Base-by-base conservation (phyloP, 2,797 vertebrate species). In the Diplodus sargus region DNA sequence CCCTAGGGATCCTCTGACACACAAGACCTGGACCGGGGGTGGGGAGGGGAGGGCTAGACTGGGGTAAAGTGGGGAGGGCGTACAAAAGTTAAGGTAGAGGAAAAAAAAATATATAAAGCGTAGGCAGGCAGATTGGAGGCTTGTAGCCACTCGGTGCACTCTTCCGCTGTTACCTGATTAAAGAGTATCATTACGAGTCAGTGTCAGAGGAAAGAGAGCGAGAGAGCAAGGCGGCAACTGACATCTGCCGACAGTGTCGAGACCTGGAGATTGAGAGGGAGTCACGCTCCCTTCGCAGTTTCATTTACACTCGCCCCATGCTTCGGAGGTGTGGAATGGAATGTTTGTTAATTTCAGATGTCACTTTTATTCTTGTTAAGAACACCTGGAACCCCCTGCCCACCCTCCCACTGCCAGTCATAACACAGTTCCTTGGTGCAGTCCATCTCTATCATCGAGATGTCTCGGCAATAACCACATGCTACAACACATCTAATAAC, bases 1-100 rank as follows among this genome's bases (percentile, higher is more conserved):
- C 97, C 96, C 94, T 68, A 91, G 96, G 96, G 97, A 97, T 95
- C 87, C 93, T 85, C 85, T 69, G 74, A 86, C 91, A 90, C 87
- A 93, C 90, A 89, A 87, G 89, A 85, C 92, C 87, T 79, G 82
- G 77, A 78, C 88, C 81, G 59, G 81, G 60, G 85, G 75, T 47
- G 60, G 47, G 74, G 75, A 73, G 75, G 83, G 75, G 59, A 69
- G 75, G 78, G 70, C 60, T 81, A 25, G 78, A 47, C 0, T 13
- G 49, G 65, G 73, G 53, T 72, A 49, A 64, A 78, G 60, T 52
- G 66, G 70, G 60, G 86, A 89, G 87, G 89, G 82, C 84, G 70
- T 68, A 76, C 62, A 85, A 81, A 88, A 90, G 83, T 87, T 90
- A 85, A 82, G 78, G 54, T 22, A 65, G 53, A 64, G 17, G 8